These are phyloP conservation scores for Anarsia innoxiella DNA, from an alignment of 2,888 invertebrate species.

Conservation along the genomic window DNA sequence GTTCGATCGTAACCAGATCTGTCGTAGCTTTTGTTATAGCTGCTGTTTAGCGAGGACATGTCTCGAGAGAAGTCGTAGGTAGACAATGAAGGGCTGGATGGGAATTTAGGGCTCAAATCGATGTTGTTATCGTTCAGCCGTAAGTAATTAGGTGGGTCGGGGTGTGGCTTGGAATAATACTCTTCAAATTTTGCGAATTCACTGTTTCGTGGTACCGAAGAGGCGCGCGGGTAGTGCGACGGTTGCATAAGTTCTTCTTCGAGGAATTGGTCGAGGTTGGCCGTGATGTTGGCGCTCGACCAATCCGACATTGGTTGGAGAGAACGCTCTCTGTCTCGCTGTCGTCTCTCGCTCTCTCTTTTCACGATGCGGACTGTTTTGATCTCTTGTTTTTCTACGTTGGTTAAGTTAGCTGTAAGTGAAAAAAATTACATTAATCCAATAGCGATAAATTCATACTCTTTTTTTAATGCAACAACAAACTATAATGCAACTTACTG, in stretches of 20 bases:
- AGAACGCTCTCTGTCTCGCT: constrained; percentile 84
- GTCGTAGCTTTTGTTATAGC: constrained; percentile 58
- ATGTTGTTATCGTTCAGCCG: constrained; percentile 48
- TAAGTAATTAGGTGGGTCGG: constrained; percentile 45
- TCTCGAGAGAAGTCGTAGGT: constrained; percentile 65
- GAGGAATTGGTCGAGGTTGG: constrained; percentile 64
- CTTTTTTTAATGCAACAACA: too few relatives aligned
- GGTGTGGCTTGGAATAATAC: constrained; percentile 44
- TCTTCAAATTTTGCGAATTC: constrained; percentile 57
- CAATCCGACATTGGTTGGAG: constrained; percentile 67
- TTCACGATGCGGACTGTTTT: constrained; percentile 96
- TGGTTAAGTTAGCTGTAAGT: constrained; percentile 78
- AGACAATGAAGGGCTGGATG: constrained; percentile 64
- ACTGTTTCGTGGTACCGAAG: constrained; percentile 67
- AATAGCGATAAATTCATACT: too few relatives aligned
- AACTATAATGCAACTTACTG: too few relatives aligned
- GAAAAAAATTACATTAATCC: not conserved
- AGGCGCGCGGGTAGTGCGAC: constrained; percentile 50
- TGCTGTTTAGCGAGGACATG: constrained; percentile 58
- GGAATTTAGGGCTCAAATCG: constrained; percentile 64
- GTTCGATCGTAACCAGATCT: constrained; percentile 51
- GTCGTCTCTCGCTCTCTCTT: constrained; percentile 90
- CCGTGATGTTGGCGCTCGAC: constrained; percentile 52
- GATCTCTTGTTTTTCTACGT: constrained; percentile 90
- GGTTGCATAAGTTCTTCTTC: constrained; percentile 65